Percentiles rank a stretch among this genome's conserved stretches.
Conservation (phyloP, 1,140 invertebrate genomes). For the Araneus ventricosus region DNA sequence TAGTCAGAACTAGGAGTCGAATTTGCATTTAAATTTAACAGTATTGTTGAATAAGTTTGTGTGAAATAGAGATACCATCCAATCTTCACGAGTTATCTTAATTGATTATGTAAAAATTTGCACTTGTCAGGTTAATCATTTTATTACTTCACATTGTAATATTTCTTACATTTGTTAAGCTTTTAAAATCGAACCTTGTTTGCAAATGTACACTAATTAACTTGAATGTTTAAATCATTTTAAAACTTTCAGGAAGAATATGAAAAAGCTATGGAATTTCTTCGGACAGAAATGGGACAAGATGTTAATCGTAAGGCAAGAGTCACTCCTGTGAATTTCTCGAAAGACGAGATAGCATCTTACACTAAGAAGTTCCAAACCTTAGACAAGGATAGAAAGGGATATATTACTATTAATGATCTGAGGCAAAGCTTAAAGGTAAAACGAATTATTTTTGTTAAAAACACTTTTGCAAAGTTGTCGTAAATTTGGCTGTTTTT, state of each 20-base stretch:
- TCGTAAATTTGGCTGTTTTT: neutral
- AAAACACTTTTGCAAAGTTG: neutral
- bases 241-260: slow-evolving; percentile 82
- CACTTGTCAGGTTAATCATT: no score
- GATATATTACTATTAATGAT: slow-evolving; percentile 98
- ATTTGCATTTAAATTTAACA: no score
- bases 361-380: slow-evolving; percentile 97
- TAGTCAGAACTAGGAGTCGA: no score
- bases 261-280: slow-evolving; percentile 89
- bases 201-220: neutral
- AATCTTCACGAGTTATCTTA: no score
- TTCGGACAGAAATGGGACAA: slow-evolving; percentile 98
- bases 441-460: slow-evolving; percentile 77
- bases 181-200: no score
- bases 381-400: slow-evolving; percentile 97
- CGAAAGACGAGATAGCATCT: slow-evolving; percentile 94
- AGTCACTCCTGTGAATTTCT: slow-evolving; percentile 94
- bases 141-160: no score
- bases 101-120: no score
- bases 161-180: no score
- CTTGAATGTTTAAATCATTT: neutral
- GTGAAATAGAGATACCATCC: no score
- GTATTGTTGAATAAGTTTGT: no score
- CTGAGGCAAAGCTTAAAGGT: slow-evolving; percentile 96
- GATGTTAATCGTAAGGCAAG: slow-evolving; percentile 92